phyloP scores from a whole-genome alignment of 2,113 vertebrate species.

The Psammodynastes pulverulentus region DNA sequence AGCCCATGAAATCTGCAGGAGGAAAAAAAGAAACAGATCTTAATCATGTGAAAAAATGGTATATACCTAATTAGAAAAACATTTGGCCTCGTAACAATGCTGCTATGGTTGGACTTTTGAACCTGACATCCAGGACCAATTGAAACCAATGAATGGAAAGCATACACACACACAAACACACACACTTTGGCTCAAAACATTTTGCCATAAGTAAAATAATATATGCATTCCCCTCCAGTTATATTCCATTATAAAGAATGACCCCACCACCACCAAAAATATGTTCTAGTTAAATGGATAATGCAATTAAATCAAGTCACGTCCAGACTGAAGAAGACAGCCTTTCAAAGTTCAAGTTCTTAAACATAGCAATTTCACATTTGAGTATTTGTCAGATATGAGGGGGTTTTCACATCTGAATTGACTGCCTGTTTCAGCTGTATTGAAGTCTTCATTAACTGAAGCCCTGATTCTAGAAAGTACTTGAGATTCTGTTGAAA shows the following conservation, averaged over 20 bases:
- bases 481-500: constrained; percentile 26
- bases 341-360: background rate
- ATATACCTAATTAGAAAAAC: background rate
- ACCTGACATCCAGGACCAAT: no score
- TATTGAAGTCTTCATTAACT: constrained; percentile 5
- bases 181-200: no score
- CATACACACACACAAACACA: background rate
- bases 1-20: background rate
- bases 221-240: no score
- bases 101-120: background rate
- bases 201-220: background rate
- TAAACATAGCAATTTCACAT: constrained; percentile 3
- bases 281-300: background rate
- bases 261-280: background rate
- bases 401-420: background rate
- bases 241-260: background rate
- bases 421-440: background rate
- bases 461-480: constrained; percentile 1
- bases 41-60: background rate
- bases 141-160: background rate
- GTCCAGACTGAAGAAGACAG: background rate
- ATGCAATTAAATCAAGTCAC: background rate
- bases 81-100: background rate
- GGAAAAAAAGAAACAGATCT: background rate
- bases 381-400: background rate